These are phyloP conservation scores for Thaumatotibia leucotreta DNA, from an alignment of 1,140 invertebrate genomes.

Conservation along the genomic window DNA sequence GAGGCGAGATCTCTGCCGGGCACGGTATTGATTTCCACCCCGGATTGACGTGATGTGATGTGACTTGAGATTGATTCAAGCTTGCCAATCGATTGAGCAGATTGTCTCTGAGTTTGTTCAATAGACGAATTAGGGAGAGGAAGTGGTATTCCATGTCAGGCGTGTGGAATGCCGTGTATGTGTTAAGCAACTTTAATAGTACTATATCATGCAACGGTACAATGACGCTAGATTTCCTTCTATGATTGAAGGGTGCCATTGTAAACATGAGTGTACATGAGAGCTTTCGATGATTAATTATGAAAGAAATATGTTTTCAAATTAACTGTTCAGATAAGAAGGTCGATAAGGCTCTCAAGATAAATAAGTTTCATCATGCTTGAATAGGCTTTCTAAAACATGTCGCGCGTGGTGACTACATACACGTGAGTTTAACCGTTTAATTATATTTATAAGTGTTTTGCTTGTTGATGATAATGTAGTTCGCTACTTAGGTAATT, in stretches of 20 bases:
- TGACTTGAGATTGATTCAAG: slow-evolving; percentile 24
- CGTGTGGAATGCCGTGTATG: not conserved
- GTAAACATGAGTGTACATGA: not conserved
- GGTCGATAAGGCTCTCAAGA: too few relatives aligned
- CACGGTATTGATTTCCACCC: slow-evolving; percentile 36
- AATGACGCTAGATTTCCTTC: not conserved
- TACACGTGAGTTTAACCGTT: too few relatives aligned
- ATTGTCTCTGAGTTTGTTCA: not conserved
- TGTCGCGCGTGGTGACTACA: too few relatives aligned
- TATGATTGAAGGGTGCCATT: not conserved
- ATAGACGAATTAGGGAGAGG: not conserved
- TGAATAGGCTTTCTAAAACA: too few relatives aligned
- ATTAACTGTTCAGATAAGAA: not conserved
- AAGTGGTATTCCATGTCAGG: not conserved
- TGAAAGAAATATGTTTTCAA: not conserved
- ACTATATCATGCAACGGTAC: not conserved
- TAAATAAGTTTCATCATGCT: too few relatives aligned
- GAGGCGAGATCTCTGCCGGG: slow-evolving; percentile 10
- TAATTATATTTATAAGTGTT: too few relatives aligned
- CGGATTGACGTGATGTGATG: slow-evolving; percentile 37
- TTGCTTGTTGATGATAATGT: not conserved
- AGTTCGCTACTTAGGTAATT: not conserved
- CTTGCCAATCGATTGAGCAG: slow-evolving; percentile 10
- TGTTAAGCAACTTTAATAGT: not conserved
- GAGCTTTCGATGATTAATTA: not conserved